Percentiles rank a stretch among this genome's conserved stretches.
These are phyloP conservation scores for Novumbra hubbsi DNA, from an alignment of 2,797 vertebrate genomes.

Conservation along the genomic window DNA sequence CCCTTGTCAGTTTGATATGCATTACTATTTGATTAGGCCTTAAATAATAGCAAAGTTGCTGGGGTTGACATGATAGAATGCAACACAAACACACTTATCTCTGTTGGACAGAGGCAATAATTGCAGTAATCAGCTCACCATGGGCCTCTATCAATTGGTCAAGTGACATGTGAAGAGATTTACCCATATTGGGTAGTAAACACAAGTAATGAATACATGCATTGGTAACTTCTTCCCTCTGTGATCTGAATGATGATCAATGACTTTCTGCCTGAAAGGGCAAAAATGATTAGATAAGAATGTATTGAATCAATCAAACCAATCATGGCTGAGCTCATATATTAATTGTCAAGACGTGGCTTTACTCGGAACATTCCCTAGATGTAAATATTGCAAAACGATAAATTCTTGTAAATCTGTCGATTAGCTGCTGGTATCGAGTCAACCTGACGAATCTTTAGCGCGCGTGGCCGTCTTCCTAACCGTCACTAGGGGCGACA, in stretches of 20 bases:
- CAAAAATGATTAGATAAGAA: background rate
- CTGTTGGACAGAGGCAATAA: background rate
- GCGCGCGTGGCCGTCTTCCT: background rate
- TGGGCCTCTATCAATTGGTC: background rate
- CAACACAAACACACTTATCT: conserved; percentile 1
- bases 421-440: background rate
- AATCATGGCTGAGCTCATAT: background rate
- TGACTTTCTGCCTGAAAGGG: background rate
- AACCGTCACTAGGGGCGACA: background rate
- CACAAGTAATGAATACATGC: background rate
- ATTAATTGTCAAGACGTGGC: background rate
- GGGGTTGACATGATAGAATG: background rate
- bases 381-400: background rate
- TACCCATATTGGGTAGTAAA: background rate
- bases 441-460: background rate
- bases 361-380: background rate
- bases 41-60: background rate
- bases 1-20: background rate
- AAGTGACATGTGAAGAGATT: background rate
- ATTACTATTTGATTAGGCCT: background rate
- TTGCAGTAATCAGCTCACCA: background rate
- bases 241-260: background rate
- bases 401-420: background rate
- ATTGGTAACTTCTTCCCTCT: background rate
- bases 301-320: background rate